Base-by-base conservation (phyloP, 2,888 invertebrate species). In the Zele albiditarsus region DNA sequence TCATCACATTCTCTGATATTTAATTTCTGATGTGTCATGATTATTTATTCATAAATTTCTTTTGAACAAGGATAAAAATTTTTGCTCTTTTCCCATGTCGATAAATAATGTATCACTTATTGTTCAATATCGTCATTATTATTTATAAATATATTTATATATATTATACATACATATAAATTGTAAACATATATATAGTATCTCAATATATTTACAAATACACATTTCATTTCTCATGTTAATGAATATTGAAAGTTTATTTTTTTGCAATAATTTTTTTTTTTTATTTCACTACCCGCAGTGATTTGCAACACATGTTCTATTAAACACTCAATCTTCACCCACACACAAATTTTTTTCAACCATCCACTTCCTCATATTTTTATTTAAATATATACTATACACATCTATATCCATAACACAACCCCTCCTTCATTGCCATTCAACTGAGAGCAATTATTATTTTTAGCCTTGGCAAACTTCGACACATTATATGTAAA, bases 401-500 rank as follows among this genome's bases (percentile, higher is more conserved):
- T 16, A 16, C 16, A 8, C 27, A 16, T 60, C 49, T 49, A 58
- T 58, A 27, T 73, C 25, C 14, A 42, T 27, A 66, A 46, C 57
- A 57, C 23, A 8, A 27, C 58, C 28, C 49, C 28, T 33, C 16
- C 46, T 53, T 20, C 46, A 46, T 20, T 20, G n/a, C 20, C n/a
- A n/a, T 5, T 20, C 20, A 53, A 20, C 8, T 20, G 20, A n/a
- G 14, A 49, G 73, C 62, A 73, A 62, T 62, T 68, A 69, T 69
- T 74, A 69, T 74, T 74, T 74, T 69, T 74, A 69, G 63, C 63
- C 63, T 62, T 38, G 33, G 33, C 31, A 14, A 53, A 49, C 49
- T 49, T 69, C 63, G 60, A 74, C 38, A 60, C 20, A n/a, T 5
- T 27, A 10, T 14, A 4, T 16, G 60, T 27, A 60, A 28, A n/a